These are phyloP conservation scores for Drosophila dunni DNA, from an alignment of 1,140 invertebrate species.

Conservation along the genomic window DNA sequence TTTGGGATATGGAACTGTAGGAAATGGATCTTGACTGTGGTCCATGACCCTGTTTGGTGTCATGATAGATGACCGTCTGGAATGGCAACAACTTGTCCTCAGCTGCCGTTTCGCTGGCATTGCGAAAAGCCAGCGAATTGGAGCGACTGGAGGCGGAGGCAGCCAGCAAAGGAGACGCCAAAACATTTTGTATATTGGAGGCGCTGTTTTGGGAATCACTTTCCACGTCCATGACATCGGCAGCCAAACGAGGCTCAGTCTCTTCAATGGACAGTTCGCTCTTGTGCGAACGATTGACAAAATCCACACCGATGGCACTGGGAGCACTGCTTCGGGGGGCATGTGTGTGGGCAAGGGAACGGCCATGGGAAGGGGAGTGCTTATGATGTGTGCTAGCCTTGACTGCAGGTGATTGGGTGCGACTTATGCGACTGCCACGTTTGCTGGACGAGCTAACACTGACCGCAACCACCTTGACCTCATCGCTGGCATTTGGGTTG, in stretches of 20 bases:
- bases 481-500: conserved; percentile 58
- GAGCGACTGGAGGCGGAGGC: conserved; percentile 49
- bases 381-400: neutral
- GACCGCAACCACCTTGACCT: conserved; percentile 78
- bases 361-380: conserved; percentile 25
- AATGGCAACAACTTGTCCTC: conserved; percentile 73
- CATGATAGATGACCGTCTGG: conserved; percentile 86
- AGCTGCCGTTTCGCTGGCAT: conserved; percentile 29
- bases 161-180: conserved; percentile 67
- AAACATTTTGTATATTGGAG: conserved; percentile 76
- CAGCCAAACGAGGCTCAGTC: conserved; percentile 61
- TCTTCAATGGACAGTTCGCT: conserved; percentile 82
- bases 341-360: neutral
- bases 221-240: conserved; percentile 59
- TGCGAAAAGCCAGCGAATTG: conserved; percentile 48
- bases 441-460: conserved; percentile 81
- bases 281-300: conserved; percentile 81
- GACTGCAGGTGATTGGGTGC: conserved; percentile 22
- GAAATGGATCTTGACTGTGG: conserved; percentile 85
- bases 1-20: conserved; percentile 85
- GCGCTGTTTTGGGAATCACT: conserved; percentile 77
- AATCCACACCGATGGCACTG: conserved; percentile 55
- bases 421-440: conserved; percentile 49
- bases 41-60: conserved; percentile 84
- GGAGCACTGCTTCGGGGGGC: conserved; percentile 29